Evolutionary conservation across 1,140 invertebrate species (phyloP).

Genomic region (Leptinotarsa texana): DNA sequence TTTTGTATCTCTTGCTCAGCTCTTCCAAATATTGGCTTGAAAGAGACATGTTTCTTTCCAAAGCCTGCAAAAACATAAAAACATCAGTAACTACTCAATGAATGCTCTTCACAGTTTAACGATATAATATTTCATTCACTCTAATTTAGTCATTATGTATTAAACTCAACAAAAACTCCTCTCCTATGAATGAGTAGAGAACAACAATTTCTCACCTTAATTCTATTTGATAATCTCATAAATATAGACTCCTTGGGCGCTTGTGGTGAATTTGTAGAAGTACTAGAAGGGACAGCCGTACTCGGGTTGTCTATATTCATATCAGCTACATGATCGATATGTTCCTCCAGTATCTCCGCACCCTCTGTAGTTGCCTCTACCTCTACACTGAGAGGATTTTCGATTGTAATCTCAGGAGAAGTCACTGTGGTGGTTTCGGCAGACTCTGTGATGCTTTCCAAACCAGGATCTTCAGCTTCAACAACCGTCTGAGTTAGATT

Average conservation of each 20-base stretch:
- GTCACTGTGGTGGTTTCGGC: not conserved
- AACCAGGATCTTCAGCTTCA: not conserved
- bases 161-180: too few relatives aligned
- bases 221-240: constrained; percentile 90
- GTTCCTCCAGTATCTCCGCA: constrained; percentile 43
- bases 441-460: not conserved
- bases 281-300: constrained; percentile 32
- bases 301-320: constrained; percentile 30
- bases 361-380: constrained; percentile 12
- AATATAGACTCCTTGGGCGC: constrained; percentile 93
- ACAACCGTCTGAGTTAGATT: not conserved
- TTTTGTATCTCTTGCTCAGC: constrained; percentile 89
- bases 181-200: too few relatives aligned
- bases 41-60: constrained; percentile 95
- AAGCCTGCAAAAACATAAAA: constrained; percentile 63
- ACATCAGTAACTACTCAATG: not conserved
- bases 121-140: too few relatives aligned
- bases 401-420: not conserved
- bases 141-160: too few relatives aligned
- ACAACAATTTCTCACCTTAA: constrained; percentile 69
- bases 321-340: constrained; percentile 55
- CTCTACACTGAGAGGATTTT: not conserved
- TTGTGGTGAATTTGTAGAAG: constrained; percentile 57
- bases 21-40: constrained; percentile 95
- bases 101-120: not conserved